Percentiles rank a stretch among this genome's conserved stretches.
phyloP scores from a whole-genome alignment of 2,113 vertebrate species.

The Campylomormyrus tamandua region DNA sequence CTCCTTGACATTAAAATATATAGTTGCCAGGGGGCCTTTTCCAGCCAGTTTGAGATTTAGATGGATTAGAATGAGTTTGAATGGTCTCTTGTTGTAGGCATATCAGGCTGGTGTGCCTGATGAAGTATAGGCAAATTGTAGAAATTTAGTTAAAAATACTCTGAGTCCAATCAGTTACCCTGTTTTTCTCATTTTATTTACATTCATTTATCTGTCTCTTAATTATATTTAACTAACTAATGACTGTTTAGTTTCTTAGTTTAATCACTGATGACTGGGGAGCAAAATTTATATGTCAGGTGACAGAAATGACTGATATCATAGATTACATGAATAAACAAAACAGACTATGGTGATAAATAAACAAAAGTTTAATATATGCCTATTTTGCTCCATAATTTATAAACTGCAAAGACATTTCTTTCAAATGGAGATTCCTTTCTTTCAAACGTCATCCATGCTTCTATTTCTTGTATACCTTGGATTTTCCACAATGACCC shows the following conservation, averaged over 20 bases:
- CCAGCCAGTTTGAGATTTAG: background rate
- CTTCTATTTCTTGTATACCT: background rate
- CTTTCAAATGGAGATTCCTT: background rate
- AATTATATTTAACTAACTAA: conserved; percentile 2
- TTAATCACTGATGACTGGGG: background rate
- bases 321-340: background rate
- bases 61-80: conserved; percentile 4
- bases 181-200: background rate
- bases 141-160: background rate
- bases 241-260: background rate
- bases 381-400: background rate
- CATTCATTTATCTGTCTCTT: background rate
- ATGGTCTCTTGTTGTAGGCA: background rate
- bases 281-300: background rate
- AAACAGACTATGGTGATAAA: background rate
- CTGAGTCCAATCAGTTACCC: background rate
- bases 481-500: background rate
- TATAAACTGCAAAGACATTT: background rate
- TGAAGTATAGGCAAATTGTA: background rate
- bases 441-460: background rate
- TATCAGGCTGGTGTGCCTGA: background rate
- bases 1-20: conserved; percentile 12
- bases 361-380: background rate
- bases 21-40: background rate
- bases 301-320: background rate